Base-by-base conservation (phyloP, 2,888 invertebrate genomes). In the Heliconius ethilla region DNA sequence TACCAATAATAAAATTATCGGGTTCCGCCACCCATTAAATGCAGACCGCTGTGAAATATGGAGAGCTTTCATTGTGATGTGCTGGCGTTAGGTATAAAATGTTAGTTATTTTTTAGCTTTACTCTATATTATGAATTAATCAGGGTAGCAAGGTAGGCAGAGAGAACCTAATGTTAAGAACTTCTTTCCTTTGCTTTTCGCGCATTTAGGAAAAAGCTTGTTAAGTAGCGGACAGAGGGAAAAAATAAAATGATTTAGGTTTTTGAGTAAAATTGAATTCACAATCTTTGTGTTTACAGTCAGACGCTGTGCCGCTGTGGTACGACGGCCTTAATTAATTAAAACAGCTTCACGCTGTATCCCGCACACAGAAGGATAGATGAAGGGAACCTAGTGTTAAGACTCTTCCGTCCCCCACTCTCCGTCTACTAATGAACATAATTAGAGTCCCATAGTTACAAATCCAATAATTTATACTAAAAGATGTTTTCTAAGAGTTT, bases 1-100 rank as follows among this genome's bases (percentile, higher is more conserved):
- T 89, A 85, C 91, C 91, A 90, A 92, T 94, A 93, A 94, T 93
- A 92, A 93, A 93, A 94, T 93, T 94, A 93, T 93, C 91, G 91
- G 90, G 88, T 89, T 90, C 92, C 90, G 88, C 87, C 87, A 86
- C 91, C 93, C 74, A 74, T 74, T 74, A 93, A 93, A 91, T 88
- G 93, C 94, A 94, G 93, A 89, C 92, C 90, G 91, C 87, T 89
- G 91, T 92, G 91, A 93, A 93, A 92, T 91, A 90, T 89, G 86
- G 85, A 59, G 80, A 40, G 78, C 78, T 78, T 75, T 77, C 66
- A 62, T 80, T 77, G 76, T 78, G 55, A 73, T 69, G 75, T 78
- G 63, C 63, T 63, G 25, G 25, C 33, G 59, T 59, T 33, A 55
- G 59, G 29, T 59, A 59, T 33, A 55, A 15, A 72, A 25, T 55